Percentiles rank a stretch among this genome's conserved stretches.
These are phyloP conservation scores for Furnarius figulus DNA, from an alignment of 2,113 vertebrate species.

Conservation along the genomic window DNA sequence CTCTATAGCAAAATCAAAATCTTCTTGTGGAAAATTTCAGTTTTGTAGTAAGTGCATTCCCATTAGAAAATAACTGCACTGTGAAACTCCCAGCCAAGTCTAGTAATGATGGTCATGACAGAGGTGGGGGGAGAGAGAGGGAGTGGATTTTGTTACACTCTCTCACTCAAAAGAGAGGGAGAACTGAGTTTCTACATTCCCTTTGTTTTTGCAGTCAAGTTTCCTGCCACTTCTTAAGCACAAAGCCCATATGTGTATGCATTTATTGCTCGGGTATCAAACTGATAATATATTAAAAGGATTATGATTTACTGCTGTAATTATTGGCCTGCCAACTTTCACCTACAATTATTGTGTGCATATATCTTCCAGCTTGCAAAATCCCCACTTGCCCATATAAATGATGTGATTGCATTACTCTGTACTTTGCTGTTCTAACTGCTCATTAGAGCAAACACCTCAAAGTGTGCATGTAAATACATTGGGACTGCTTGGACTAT, in stretches of 20 bases:
- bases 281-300: conserved; percentile 60
- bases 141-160: background rate
- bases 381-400: conserved; percentile 24
- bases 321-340: conserved; percentile 52
- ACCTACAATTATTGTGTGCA: conserved; percentile 30
- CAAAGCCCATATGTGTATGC: background rate
- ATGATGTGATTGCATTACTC: conserved; percentile 20
- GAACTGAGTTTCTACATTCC: background rate
- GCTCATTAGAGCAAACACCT: conserved; percentile 50
- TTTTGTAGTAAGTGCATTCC: conserved; percentile 22
- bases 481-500: background rate
- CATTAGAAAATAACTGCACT: background rate
- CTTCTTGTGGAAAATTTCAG: conserved; percentile 38
- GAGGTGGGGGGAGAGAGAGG: background rate
- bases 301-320: conserved; percentile 63
- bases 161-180: background rate
- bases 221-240: conserved; percentile 18
- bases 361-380: conserved; percentile 45
- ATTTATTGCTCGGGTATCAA: conserved; percentile 39
- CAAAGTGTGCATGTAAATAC: conserved; percentile 8
- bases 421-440: background rate
- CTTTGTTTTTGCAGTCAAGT: conserved; percentile 26
- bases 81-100: conserved; percentile 9
- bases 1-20: conserved; percentile 28
- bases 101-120: background rate